phyloP scores from a whole-genome alignment of 1,140 invertebrate genomes.

The Nasonia giraulti region DNA sequence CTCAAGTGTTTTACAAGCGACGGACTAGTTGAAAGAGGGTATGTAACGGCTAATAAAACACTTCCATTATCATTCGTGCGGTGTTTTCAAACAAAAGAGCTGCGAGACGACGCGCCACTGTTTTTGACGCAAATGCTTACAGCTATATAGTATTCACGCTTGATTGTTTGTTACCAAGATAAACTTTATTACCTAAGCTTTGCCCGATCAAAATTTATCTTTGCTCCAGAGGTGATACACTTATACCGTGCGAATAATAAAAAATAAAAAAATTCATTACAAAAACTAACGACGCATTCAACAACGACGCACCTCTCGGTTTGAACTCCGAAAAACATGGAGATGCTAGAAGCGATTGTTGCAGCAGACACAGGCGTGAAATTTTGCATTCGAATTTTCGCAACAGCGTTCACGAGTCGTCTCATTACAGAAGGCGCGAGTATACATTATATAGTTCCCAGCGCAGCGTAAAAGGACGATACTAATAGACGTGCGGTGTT shows the following conservation, averaged over 20 bases:
- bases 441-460: no score
- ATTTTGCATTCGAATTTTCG: not conserved
- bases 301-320: no score
- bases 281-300: no score
- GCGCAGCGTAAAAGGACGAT: no score
- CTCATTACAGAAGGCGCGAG: not conserved
- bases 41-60: conserved; percentile 21
- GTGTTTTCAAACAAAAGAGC: conserved; percentile 19
- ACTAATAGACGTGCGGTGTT: no score
- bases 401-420: not conserved
- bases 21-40: not conserved
- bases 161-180: no score
- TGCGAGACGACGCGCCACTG: not conserved
- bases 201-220: no score
- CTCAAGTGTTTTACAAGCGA: conserved; percentile 24
- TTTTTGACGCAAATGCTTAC: not conserved
- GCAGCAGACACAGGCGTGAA: not conserved
- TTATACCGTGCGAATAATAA: no score
- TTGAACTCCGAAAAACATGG: not conserved
- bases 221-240: no score
- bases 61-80: not conserved
- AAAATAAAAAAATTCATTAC: no score
- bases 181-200: no score
- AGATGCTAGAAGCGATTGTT: not conserved
- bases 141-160: no score